Percentiles rank a stretch among this genome's conserved stretches.
These are phyloP conservation scores for Darevskia mixta DNA, from an alignment of 2,797 vertebrate species.

Conservation along the genomic window DNA sequence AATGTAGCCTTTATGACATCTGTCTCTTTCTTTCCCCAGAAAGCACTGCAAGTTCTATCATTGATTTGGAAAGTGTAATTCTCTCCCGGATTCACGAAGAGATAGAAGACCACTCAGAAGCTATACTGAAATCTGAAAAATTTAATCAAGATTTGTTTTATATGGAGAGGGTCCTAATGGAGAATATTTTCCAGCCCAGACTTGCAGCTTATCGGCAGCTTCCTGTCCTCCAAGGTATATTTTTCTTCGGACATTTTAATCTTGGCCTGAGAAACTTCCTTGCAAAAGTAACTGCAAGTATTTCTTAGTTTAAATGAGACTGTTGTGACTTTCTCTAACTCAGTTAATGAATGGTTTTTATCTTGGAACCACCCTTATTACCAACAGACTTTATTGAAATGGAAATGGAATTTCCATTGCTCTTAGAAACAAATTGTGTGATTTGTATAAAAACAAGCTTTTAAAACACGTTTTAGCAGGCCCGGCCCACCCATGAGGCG, in stretches of 20 bases:
- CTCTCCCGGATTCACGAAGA: conserved; percentile 63
- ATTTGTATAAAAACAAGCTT: background rate
- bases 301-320: background rate
- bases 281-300: background rate
- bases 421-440: background rate
- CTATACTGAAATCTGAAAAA: conserved; percentile 81
- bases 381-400: background rate
- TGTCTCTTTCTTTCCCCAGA: conserved; percentile 68
- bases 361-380: background rate
- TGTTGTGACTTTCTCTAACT: background rate
- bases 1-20: background rate
- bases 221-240: conserved; percentile 81
- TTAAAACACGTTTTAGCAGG: background rate
- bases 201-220: conserved; percentile 88
- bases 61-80: conserved; percentile 72
- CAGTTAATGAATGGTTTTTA: background rate
- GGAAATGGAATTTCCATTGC: background rate
- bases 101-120: conserved; percentile 71
- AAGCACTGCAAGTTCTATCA: conserved; percentile 75
- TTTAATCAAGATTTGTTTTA: conserved; percentile 83
- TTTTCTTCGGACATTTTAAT: background rate
- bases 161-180: conserved; percentile 88
- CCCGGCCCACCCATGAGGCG: background rate
- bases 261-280: background rate
- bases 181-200: conserved; percentile 86